Evolutionary conservation across 2,888 invertebrate genomes (phyloP), one percentile per base, ranked within the genome.

Genomic region (Parelbella ahira): DNA sequence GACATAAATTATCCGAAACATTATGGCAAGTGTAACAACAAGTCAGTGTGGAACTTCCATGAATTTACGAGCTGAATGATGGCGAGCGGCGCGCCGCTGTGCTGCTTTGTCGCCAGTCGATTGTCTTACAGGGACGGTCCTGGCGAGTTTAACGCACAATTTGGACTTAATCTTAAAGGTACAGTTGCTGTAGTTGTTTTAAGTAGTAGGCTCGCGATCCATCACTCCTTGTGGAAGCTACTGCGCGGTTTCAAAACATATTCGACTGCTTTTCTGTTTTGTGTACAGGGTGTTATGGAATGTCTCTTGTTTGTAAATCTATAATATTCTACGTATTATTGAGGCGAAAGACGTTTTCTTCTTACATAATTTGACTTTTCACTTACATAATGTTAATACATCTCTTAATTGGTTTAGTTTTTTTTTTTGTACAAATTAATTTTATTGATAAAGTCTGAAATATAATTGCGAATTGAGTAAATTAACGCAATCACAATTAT

Each of bases 1-100:
- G 58, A 62, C 66, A 73, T 75, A 72, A 73, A 73, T 75, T 59
- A 69, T 51, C 32, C 34, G 51, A 27, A 15, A 41, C 47, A 62
- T 60, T 49, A 58, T 58, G 54, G 55, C 57, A 45, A 57, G 51
- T 60, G 58, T 52, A 54, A 63, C 59, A 62, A 63, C 59, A 52
- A 49, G 34, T 19, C 21, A 33, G 21, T 24, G 23, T 32, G 33
- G 4, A 2, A 4, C 24, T 42, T 46, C 46, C 30, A 9, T 46
- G 45, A 46, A 43, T 28, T 27, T 11, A 10, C 15, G 33, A 32
- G 28, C 9, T 27, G 11, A 11, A 18, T 23, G 23, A 30, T 25
- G 32, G 30, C 20, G 18, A 51, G 44, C 32, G 57, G 51, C 55
- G 54, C 55, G 57, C 56, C 57, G 61, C 68, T 61, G 73, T 38